A percentile compares a stretch with the other conserved stretches of the same genome.
These are phyloP conservation scores for cattle (Bos taurus) DNA, from an alignment of 2,113 vertebrate genomes.

Conservation along the genomic window ARS-UCD2.0 NC_037329.1:81240001-81240500, in stretches of 20 bases:
- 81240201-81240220: neutral
- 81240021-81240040: neutral
- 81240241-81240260: neutral
- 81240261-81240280: neutral
- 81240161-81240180: neutral
- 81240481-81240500: neutral
- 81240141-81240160: neutral
- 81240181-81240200: neutral
- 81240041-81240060: neutral
- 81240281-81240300: neutral
- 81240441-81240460: neutral
- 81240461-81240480: accelerated
- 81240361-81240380: neutral
- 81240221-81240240: neutral
- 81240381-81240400: neutral
- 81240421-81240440: neutral
- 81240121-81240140: neutral
- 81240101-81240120: neutral
- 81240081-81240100: neutral
- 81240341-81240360: neutral
- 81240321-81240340: neutral
- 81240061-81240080: neutral
- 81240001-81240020: neutral
- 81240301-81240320: neutral
- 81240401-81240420: neutral